Conservation (phyloP, 2,113 vertebrate genomes). For the Erythrolamprus reginae region DNA sequence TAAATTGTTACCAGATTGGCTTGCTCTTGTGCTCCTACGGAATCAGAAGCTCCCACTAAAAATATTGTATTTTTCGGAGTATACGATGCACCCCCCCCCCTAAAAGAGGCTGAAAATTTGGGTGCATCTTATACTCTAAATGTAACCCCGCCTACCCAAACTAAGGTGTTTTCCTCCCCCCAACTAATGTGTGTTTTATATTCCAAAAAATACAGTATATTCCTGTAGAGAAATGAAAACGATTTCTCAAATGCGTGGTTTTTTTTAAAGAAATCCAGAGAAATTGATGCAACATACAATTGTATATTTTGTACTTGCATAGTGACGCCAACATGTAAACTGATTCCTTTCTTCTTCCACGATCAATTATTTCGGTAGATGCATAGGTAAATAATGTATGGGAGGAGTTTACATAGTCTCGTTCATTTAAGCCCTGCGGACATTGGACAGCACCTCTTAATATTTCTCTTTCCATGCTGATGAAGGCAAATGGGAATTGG, state of each 20-base stretch:
- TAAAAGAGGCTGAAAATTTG: too few relatives aligned
- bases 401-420: too few relatives aligned
- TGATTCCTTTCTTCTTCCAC: not conserved
- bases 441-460: not conserved
- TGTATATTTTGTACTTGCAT: not conserved
- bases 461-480: not conserved
- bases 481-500: not conserved
- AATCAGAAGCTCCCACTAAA: not conserved
- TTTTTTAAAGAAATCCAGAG: not conserved
- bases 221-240: not conserved
- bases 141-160: too few relatives aligned
- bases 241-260: not conserved
- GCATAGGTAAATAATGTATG: not conserved
- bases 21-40: not conserved
- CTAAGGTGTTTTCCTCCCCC: too few relatives aligned
- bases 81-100: too few relatives aligned
- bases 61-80: not conserved
- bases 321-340: not conserved
- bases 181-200: too few relatives aligned
- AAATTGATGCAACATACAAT: not conserved
- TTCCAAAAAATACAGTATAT: not conserved
- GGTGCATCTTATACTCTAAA: too few relatives aligned
- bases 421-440: not conserved
- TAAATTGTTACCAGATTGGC: not conserved
- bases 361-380: not conserved